Base-by-base conservation (phyloP, 2,797 vertebrate species). In the Tympanoctomys barrerae region DNA sequence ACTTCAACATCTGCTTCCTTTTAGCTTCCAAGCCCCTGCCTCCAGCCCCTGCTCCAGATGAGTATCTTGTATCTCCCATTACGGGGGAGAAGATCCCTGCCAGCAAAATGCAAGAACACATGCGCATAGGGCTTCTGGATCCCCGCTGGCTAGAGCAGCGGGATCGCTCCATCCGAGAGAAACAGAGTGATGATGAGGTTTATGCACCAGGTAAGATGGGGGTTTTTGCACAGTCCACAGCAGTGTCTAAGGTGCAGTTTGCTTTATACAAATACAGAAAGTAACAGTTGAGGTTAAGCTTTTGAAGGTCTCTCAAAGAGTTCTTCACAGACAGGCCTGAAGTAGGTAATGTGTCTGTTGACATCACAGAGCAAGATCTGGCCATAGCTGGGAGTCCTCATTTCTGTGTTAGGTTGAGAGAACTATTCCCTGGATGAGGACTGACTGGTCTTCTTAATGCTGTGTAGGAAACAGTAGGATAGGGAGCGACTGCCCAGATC, bases 21-120 rank as follows among this genome's bases (percentile, higher is more conserved):
- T 57, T 88, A 99, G 99, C 99, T 81, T 99, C 99, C 89, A 99
- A 99, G 97, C 99, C 99, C 0, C 98, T 98, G 90, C 98, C 99
- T 4, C 98, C 99, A 0, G 95, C 99, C 10, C 94, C 98, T 0
- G 96, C 98, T 94, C 98, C 99, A 0, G 99, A 99, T 71, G 99
- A 99, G 87, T 99, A 99, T 97, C 99, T 99, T 2, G 99, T 99
- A 95, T 99, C 99, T 33, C 99, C 99, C 90, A 99, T 99, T 97
- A 99, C 99, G 36, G 99, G 99, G 28, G 99, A 99, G 98, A 99
- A 99, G 97, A 99, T 99, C 93, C 99, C 98, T 7, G 99, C 99
- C 97, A 99, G 99, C 97, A 99, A 99, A 98, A 99, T 99, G 99
- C 99, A 99, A 96, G 99, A 99, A 87, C 99, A 99, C 98, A 99